A percentile compares a stretch with the other conserved stretches of the same genome.
Evolutionary conservation across 2,888 invertebrate species (phyloP).

Genomic region (Synanthedon vespiformis): DNA sequence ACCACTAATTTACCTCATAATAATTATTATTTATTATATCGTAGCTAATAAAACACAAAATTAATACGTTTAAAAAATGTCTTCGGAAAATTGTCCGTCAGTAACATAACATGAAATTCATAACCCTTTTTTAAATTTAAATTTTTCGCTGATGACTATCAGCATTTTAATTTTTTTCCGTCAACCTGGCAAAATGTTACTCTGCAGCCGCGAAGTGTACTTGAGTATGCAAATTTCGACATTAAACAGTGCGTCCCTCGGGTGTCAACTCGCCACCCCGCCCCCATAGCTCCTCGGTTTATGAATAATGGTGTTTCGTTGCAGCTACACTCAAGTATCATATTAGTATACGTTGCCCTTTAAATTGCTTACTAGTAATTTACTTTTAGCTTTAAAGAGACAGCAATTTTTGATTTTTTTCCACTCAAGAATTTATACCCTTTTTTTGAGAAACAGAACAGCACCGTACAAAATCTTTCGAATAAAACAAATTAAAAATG

Average conservation of each 20-base stretch:
- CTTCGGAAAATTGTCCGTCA: no score
- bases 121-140: neutral
- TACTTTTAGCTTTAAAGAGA: neutral
- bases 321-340: constrained; percentile 10
- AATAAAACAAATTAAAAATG: no score
- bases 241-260: constrained; percentile 48
- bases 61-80: no score
- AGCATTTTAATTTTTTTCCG: neutral
- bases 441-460: no score
- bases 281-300: constrained; percentile 18
- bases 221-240: constrained; percentile 50
- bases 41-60: no score
- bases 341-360: neutral
- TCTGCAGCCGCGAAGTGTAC: constrained; percentile 15
- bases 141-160: neutral
- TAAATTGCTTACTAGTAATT: neutral
- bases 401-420: no score
- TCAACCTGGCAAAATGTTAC: neutral
- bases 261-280: constrained; percentile 36
- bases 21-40: no score
- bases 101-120: neutral
- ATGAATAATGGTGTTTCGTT: constrained; percentile 54
- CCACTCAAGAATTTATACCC: no score
- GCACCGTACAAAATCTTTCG: no score
- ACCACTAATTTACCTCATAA: no score